Percentiles rank a stretch among this genome's conserved stretches.
Evolutionary conservation across 2,797 vertebrate genomes (phyloP).

Genomic region (Sylvia borin): DNA sequence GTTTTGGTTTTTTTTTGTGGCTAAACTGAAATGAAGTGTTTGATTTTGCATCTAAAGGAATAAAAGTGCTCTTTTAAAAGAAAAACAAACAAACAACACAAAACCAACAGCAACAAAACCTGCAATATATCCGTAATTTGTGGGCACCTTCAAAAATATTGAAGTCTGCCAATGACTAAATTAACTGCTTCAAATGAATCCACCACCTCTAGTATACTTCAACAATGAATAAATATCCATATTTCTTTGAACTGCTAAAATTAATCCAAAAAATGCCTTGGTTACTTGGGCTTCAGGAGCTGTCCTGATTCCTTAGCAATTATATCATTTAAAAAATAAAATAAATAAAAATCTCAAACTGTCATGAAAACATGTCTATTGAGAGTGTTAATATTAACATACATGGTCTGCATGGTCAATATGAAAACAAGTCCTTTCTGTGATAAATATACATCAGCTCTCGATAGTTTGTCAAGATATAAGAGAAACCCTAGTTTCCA

Average conservation of each 20-base stretch:
- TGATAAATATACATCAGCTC: neutral
- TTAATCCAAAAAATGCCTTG: neutral
- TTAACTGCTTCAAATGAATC: neutral
- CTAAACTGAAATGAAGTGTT: neutral
- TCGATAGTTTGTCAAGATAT: neutral
- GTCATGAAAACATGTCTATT: neutral
- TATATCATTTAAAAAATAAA: neutral
- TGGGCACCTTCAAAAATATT: neutral
- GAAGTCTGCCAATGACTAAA: neutral
- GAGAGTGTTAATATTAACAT: neutral
- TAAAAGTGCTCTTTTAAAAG: neutral
- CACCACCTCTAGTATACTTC: accelerated
- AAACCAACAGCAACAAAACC: too few relatives aligned
- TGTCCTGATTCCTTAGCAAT: neutral
- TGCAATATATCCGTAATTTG: neutral
- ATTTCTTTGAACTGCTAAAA: neutral
- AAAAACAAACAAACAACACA: too few relatives aligned
- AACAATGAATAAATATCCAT: neutral
- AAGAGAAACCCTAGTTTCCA: neutral
- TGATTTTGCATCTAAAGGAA: neutral
- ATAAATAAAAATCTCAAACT: neutral
- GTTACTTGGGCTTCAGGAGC: neutral
- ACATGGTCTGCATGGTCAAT: neutral
- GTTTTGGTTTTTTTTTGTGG: neutral
- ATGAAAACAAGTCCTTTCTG: neutral